Conservation (phyloP, 2,113 vertebrate genomes). For the Seriola aureovittata region DNA sequence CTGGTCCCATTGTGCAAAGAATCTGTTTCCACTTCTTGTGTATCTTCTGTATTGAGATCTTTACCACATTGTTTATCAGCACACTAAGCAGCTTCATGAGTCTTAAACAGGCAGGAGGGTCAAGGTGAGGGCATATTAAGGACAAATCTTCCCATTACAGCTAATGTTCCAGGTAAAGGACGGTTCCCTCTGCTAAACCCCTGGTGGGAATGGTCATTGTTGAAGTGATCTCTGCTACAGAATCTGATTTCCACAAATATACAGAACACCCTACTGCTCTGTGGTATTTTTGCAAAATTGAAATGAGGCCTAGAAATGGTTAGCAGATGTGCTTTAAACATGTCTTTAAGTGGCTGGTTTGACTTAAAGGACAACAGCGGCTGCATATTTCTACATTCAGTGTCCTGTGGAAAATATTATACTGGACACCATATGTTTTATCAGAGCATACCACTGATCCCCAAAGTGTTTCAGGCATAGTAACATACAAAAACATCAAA, state of each 20-base stretch:
- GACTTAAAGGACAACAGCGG: slow-evolving; percentile 41
- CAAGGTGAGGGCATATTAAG: slow-evolving; percentile 9
- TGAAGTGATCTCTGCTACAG: slow-evolving; percentile 1
- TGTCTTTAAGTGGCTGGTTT: slow-evolving; percentile 55
- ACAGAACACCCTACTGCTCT: slow-evolving; percentile 44
- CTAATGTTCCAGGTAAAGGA: background rate
- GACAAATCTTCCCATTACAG: slow-evolving; percentile 10
- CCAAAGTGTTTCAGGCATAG: background rate
- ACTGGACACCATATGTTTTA: slow-evolving; percentile 11
- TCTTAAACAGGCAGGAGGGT: slow-evolving; percentile 13
- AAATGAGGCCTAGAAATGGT: slow-evolving; percentile 68
- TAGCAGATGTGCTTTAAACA: slow-evolving; percentile 73
- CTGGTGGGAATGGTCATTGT: slow-evolving; percentile 1
- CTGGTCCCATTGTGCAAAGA: slow-evolving; percentile 36
- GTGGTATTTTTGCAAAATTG: slow-evolving; percentile 59
- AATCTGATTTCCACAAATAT: slow-evolving; percentile 39
- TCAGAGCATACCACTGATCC: background rate
- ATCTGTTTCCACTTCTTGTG: slow-evolving; percentile 52
- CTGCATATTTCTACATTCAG: slow-evolving; percentile 28
- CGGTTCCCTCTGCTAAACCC: background rate
- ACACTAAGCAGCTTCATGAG: slow-evolving; percentile 17
- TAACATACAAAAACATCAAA: background rate
- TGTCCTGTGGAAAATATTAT: slow-evolving; percentile 20
- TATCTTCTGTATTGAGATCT: slow-evolving; percentile 44
- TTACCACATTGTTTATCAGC: slow-evolving; percentile 55